Evolutionary conservation across 2,113 vertebrate species (phyloP).

Genomic region (Crotalus viridis): DNA sequence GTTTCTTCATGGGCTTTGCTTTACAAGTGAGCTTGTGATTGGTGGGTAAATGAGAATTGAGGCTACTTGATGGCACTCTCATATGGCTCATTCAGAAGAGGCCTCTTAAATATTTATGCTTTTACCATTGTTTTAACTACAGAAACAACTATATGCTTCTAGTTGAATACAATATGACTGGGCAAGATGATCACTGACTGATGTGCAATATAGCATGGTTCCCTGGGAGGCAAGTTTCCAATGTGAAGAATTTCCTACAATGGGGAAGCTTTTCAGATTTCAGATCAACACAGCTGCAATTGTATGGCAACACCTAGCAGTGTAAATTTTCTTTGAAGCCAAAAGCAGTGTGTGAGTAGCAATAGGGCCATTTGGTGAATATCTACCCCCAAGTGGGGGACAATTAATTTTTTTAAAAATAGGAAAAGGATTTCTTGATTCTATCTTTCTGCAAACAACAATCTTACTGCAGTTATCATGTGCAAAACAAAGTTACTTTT

Average conservation of each 20-base stretch:
- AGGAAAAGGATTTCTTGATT: too few species aligned
- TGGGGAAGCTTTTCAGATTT: background rate
- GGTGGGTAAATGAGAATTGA: slow-evolving; percentile 37
- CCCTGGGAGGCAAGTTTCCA: too few species aligned
- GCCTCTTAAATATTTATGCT: slow-evolving; percentile 49
- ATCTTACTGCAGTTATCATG: too few species aligned
- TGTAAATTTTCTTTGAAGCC: background rate
- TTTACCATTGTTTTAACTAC: slow-evolving; percentile 14
- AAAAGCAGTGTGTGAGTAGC: background rate
- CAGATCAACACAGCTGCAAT: background rate
- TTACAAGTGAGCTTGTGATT: slow-evolving; percentile 36
- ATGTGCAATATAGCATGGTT: too few species aligned
- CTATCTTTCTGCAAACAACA: too few species aligned
- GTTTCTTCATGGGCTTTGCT: slow-evolving; percentile 42
- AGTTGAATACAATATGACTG: background rate
- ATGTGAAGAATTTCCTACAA: background rate
- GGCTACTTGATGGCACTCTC: slow-evolving; percentile 37
- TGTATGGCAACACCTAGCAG: background rate
- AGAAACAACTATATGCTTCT: slow-evolving; percentile 11
- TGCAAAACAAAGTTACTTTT: too few species aligned
- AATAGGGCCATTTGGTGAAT: too few species aligned
- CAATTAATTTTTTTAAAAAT: background rate
- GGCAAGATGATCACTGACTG: background rate
- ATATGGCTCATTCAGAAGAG: slow-evolving; percentile 19
- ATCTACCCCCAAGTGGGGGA: too few species aligned